Base-by-base conservation (phyloP, 2,888 invertebrate genomes). In the Congeria kusceri region DNA sequence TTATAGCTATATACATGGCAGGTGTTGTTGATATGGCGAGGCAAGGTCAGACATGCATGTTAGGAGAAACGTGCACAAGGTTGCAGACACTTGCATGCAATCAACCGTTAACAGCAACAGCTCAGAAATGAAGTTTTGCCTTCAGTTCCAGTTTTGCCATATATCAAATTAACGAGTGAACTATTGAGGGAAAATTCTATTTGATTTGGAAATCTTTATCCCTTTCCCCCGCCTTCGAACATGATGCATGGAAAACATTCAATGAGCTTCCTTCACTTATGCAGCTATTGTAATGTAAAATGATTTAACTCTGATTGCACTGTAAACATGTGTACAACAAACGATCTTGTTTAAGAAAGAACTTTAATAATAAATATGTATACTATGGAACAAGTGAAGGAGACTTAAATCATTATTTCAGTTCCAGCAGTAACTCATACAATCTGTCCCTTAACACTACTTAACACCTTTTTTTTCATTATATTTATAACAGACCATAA, bases 141-240 rank as follows among this genome's bases (percentile, higher is more conserved):
- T 25, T 28, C 3, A 58, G 28, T 20, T 25, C 5, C 15, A 23
- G 46, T 29, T 28, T 53, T 53, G 28, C 23, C 5, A 20, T n/a
- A n/a, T n/a, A n/a, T n/a, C n/a, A n/a, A n/a, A n/a, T n/a, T n/a
- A n/a, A n/a, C n/a, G n/a, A n/a, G n/a, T n/a, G n/a, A n/a, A n/a
- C n/a, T n/a, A n/a, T n/a, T 47, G 32, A 32, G 11, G 11, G 11
- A 32, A 11, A 7, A 32, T 32, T 32, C 32, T 7, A 32, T 32
- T 4, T 7, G 32, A 63, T 73, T 78, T 76, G 82, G 82, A 82
- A 82, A 78, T 75, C 58, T 80, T 76, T 66, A 78, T 73, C 78
- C 82, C 56, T 76, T 78, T 73, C 73, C 75, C 64, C 15, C 56
- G 63, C 72, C 59, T 76, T 75, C 69, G 65, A 76, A 71, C 62